phyloP scores from a whole-genome alignment of 2,888 invertebrate genomes.

The Andrena fulva region DNA sequence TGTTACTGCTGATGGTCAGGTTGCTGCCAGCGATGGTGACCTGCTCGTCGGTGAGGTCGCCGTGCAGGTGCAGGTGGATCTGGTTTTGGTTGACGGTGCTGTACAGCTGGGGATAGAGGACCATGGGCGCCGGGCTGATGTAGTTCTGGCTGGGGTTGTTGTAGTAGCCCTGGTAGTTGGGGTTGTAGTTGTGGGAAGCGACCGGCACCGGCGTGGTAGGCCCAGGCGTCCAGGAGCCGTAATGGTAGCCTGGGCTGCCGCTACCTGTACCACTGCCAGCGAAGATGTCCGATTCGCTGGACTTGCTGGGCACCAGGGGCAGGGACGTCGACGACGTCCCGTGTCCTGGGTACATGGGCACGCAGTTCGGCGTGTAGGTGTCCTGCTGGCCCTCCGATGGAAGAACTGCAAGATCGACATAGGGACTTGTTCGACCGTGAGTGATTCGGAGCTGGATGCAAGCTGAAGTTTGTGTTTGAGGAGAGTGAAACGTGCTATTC shows the following conservation, averaged over 20 bases:
- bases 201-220: conserved; percentile 82
- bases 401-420: conserved; percentile 71
- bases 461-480: neutral
- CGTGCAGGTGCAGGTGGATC: conserved; percentile 92
- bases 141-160: conserved; percentile 88
- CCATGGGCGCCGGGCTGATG: conserved; percentile 89
- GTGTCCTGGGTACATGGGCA: conserved; percentile 81
- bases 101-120: conserved; percentile 91
- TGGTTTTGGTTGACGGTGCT: conserved; percentile 95
- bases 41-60: conserved; percentile 84
- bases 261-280: conserved; percentile 73
- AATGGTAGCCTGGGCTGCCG: conserved; percentile 81
- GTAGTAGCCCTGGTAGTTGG: conserved; percentile 90
- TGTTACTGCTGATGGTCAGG: conserved; percentile 85
- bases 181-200: conserved; percentile 87
- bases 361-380: conserved; percentile 82
- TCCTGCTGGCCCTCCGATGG: conserved; percentile 80
- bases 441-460: neutral
- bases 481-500: no score
- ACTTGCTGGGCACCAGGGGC: conserved; percentile 76
- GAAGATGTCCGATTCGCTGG: conserved; percentile 78
- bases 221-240: conserved; percentile 84
- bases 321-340: conserved; percentile 69
- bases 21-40: conserved; percentile 85
- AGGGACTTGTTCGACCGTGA: neutral